Evolutionary conservation across 1,140 invertebrate species (phyloP).

Genomic region (Eueides isabella): DNA sequence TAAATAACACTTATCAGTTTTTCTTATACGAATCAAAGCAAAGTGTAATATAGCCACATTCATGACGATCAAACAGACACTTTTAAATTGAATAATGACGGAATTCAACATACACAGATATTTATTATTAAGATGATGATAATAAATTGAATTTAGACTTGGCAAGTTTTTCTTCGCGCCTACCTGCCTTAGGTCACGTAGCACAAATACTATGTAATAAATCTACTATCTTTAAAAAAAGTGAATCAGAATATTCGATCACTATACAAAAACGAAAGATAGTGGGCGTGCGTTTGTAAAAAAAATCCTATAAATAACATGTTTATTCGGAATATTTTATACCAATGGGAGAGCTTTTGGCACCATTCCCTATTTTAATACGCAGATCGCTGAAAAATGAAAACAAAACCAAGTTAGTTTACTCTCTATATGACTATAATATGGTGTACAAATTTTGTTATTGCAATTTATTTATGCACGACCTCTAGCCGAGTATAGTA

Average conservation of each 20-base stretch:
- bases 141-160: neutral
- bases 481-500: constrained; percentile 17
- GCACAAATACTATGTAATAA: neutral
- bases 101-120: no score
- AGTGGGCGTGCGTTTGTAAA: constrained; percentile 29
- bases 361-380: constrained; percentile 48
- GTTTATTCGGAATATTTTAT: constrained; percentile 45
- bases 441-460: constrained; percentile 20
- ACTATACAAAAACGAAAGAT: constrained; percentile 9
- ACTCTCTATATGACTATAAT: constrained; percentile 23
- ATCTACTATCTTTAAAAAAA: neutral
- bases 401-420: constrained; percentile 37
- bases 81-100: no score
- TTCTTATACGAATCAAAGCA: neutral
- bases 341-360: constrained; percentile 56
- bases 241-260: constrained; percentile 6
- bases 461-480: constrained; percentile 26
- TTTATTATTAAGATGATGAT: neutral
- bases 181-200: constrained; percentile 4
- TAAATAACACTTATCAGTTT: neutral
- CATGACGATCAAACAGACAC: no score
- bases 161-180: neutral
- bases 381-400: constrained; percentile 47
- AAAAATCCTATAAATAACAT: constrained; percentile 33
- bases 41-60: no score